A percentile compares a stretch with the other conserved stretches of the same genome.
These are phyloP conservation scores for Acanthis flammea DNA, from an alignment of 2,797 vertebrate genomes.

Conservation along the genomic window DNA sequence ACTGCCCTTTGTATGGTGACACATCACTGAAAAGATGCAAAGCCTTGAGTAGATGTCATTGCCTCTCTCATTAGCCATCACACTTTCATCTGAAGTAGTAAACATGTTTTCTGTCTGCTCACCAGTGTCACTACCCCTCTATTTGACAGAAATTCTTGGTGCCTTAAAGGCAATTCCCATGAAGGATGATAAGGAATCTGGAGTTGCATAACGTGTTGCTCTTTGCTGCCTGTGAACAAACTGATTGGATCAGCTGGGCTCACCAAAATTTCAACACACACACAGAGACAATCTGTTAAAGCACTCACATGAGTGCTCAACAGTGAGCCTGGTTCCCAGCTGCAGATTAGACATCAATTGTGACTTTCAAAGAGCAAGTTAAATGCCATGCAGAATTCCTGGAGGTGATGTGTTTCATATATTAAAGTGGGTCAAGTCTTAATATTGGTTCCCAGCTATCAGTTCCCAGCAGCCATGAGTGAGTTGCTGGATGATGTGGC, in stretches of 20 bases:
- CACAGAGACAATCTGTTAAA: background rate
- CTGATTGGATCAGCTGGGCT: background rate
- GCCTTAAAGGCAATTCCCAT: background rate
- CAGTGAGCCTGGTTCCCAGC: background rate
- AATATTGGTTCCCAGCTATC: background rate
- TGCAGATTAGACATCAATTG: background rate
- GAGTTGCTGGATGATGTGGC: background rate
- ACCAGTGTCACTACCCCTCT: background rate
- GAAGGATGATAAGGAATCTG: background rate
- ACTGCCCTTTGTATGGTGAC: background rate
- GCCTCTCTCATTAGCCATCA: background rate
- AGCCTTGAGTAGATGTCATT: background rate
- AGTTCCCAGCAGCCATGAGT: background rate
- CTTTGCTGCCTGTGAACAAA: background rate
- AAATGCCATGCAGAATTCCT: background rate
- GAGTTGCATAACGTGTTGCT: background rate
- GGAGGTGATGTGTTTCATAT: rapidly evolving
- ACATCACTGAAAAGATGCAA: background rate
- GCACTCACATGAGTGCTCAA: background rate
- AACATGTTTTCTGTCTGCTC: background rate
- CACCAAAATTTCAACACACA: background rate
- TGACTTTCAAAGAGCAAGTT: background rate
- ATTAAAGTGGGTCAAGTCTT: background rate
- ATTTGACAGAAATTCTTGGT: background rate
- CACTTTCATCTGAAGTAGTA: background rate